Evolutionary conservation across 2,797 vertebrate species (phyloP), one percentile per base, ranked within the genome.

Genomic region (Vespertilio murinus): DNA sequence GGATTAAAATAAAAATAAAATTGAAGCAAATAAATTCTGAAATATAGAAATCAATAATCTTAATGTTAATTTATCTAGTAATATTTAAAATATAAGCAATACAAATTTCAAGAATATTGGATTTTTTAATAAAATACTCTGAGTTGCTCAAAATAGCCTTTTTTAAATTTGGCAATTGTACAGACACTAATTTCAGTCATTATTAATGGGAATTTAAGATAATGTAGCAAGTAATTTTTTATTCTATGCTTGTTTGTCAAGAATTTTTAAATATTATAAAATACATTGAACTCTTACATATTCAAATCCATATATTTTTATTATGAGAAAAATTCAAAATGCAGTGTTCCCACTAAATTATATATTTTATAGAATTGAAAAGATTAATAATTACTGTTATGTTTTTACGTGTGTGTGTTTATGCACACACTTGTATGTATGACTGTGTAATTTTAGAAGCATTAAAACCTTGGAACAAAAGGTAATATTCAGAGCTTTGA

Each of bases 171-270:
- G 73, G 49, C 17, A 73, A 25, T 73, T 40, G 2, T 45, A 38
- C 56, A 81, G 30, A 88, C 11, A 40, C n/a, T 71, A 81, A 83
- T 92, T 92, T 92, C 20, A 84, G n/a, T 65, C 22, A 92, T 78
- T 83, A 17, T 77, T 81, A 40, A 30, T 88, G 20, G 25, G 88
- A 83, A 35, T 71, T 83, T 78, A 47, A 45, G 77, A 61, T 78
- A 71, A 65, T 59, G 3, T 14, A 83, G 25, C 6, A 71, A 82
- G 28, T 28, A 70, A 64, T 6, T 42, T 81, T 75, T 87, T 59
- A 91, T 88, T 52, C 49, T 8, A 75, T 91, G 23, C 75, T 69
- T 77, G 17, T 49, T 78, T 61, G 17, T 33, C 75, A 49, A 87
- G 2, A 61, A 77, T 13, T 22, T 61, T 45, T 61, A n/a, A 91